Evolutionary conservation across 2,888 invertebrate genomes (phyloP).

Genomic region (Cheiracanthium punctorium): DNA sequence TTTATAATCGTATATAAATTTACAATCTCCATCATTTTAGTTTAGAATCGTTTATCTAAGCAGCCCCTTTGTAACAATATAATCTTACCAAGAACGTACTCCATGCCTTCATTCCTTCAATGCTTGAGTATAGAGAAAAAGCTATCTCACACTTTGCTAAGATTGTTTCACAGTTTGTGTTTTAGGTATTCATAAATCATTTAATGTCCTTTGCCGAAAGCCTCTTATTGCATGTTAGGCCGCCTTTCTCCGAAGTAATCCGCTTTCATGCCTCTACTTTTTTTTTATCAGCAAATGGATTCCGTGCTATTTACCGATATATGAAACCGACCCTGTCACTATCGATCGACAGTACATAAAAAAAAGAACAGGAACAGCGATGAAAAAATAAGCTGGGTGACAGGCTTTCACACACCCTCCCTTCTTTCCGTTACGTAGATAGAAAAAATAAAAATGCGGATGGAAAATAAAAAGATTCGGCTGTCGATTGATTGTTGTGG

Average conservation of each 20-base stretch:
- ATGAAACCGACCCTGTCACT: background rate
- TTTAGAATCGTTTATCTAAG: too few relatives aligned
- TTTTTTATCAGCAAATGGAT: background rate
- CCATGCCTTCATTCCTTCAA: too few relatives aligned
- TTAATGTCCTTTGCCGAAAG: background rate
- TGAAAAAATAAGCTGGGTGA: constrained; percentile 1
- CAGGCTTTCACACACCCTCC: background rate
- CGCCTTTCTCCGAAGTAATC: background rate
- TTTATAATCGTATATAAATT: too few relatives aligned
- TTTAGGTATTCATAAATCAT: background rate
- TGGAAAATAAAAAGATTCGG: background rate
- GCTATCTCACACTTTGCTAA: too few relatives aligned
- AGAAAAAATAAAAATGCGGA: background rate
- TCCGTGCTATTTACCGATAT: background rate
- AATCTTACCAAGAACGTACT: too few relatives aligned
- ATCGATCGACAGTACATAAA: background rate
- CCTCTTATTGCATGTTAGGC: background rate
- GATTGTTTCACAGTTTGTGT: background rate
- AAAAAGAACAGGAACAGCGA: background rate
- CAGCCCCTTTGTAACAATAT: too few relatives aligned
- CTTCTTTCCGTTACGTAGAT: background rate
- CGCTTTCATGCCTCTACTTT: background rate
- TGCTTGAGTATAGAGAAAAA: too few relatives aligned
- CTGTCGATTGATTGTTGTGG: constrained; percentile 3
- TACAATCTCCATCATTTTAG: too few relatives aligned